Percentiles rank a stretch among this genome's conserved stretches.
Evolutionary conservation across 2,797 vertebrate genomes (phyloP).

Genomic region (Myripristis jacobus): DNA sequence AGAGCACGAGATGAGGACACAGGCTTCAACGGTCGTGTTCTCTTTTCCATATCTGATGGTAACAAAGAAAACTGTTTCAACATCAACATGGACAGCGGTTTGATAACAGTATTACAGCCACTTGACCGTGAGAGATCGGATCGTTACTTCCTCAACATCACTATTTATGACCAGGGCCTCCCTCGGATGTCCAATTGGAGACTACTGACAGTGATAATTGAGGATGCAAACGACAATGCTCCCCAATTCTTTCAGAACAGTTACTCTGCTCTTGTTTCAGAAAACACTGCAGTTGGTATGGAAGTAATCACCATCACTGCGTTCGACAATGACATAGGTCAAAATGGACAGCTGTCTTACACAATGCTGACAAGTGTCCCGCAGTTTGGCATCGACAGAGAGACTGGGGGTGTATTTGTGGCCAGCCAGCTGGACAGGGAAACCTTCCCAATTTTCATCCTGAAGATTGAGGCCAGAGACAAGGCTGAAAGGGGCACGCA

Average conservation of each 20-base stretch:
- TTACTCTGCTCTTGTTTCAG: constrained; percentile 86
- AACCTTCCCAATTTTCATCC: constrained; percentile 78
- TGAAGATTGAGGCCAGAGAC: constrained; percentile 93
- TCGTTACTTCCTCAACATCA: constrained; percentile 92
- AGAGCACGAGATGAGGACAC: constrained; percentile 89
- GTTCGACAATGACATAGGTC: constrained; percentile 88
- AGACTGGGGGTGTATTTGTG: constrained; percentile 90
- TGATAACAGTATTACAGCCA: constrained; percentile 89
- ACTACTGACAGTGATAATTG: constrained; percentile 87
- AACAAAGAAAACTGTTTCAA: constrained; percentile 92
- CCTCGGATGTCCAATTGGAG: constrained; percentile 91
- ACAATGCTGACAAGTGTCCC: constrained; percentile 86
- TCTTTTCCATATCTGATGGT: constrained; percentile 92
- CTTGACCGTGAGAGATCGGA: constrained; percentile 91
- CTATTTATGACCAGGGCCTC: constrained; percentile 93
- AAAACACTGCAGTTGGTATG: constrained; percentile 85
- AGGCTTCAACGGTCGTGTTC: constrained; percentile 91
- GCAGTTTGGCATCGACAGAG: constrained; percentile 89
- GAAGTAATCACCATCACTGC: constrained; percentile 87
- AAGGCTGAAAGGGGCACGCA: constrained; percentile 88
- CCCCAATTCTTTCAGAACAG: constrained; percentile 87
- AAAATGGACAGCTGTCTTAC: constrained; percentile 90
- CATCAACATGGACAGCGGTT: constrained; percentile 90
- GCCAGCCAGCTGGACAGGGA: constrained; percentile 90
- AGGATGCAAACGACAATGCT: constrained; percentile 94